Conservation (phyloP, 1,140 invertebrate species). For the Lanistes nyassanus region DNA sequence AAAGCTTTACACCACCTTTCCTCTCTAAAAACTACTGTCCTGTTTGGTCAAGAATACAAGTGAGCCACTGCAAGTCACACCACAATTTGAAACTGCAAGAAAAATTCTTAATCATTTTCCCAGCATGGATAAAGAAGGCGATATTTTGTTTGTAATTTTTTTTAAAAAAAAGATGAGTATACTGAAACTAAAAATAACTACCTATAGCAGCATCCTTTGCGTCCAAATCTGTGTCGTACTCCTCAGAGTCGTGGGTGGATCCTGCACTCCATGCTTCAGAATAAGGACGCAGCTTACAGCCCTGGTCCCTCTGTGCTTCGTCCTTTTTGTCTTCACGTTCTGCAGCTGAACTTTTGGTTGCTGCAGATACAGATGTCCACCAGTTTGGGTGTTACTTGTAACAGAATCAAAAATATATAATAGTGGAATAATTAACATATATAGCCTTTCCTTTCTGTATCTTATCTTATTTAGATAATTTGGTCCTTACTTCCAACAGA, state of each 20-base stretch:
- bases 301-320: too few species aligned
- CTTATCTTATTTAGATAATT: too few species aligned
- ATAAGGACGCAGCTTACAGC: slow-evolving; percentile 39
- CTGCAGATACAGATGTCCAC: too few species aligned
- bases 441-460: too few species aligned
- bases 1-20: too few species aligned
- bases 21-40: too few species aligned
- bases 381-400: too few species aligned
- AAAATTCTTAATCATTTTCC: background rate
- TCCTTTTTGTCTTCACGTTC: too few species aligned
- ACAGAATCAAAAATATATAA: too few species aligned
- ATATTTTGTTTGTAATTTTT: background rate
- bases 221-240: slow-evolving; percentile 60
- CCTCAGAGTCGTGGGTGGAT: slow-evolving; percentile 54
- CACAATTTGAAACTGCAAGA: background rate
- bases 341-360: too few species aligned
- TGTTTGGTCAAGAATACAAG: background rate
- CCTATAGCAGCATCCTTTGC: background rate
- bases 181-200: background rate
- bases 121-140: background rate
- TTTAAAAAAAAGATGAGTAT: background rate
- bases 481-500: too few species aligned
- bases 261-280: slow-evolving; percentile 51
- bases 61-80: background rate
- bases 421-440: too few species aligned